A percentile compares a stretch with the other conserved stretches of the same genome.
Evolutionary conservation across 2,797 vertebrate genomes (phyloP).

Genomic region (Tenualosa thibaudeaui): DNA sequence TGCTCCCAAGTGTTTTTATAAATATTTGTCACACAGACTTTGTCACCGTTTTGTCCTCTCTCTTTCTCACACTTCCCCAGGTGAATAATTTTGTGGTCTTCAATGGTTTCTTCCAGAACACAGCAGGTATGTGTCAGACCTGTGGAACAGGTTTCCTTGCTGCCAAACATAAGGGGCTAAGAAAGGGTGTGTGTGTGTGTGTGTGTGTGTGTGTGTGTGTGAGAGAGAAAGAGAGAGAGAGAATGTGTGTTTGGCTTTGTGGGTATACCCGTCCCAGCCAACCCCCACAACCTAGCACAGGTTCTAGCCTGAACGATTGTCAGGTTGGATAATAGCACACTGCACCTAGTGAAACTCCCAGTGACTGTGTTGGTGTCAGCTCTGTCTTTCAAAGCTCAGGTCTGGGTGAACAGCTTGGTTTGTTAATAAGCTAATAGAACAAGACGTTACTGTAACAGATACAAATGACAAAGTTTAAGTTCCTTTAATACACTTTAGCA

Average conservation of each 20-base stretch:
- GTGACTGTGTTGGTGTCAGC: neutral
- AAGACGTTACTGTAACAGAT: neutral
- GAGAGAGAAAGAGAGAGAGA: no score
- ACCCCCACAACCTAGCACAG: neutral
- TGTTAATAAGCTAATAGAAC: neutral
- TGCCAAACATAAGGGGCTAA: neutral
- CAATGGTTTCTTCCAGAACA: constrained; percentile 87
- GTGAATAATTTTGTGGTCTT: constrained; percentile 97
- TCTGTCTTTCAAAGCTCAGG: neutral
- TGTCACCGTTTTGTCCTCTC: neutral
- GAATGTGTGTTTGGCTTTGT: neutral
- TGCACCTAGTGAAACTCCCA: neutral
- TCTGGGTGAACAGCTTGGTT: neutral
- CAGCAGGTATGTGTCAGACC: constrained; percentile 70
- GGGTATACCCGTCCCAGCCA: neutral
- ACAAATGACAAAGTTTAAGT: neutral
- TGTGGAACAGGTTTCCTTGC: constrained; percentile 9
- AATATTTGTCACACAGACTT: neutral
- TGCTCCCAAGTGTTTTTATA: neutral
- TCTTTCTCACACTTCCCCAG: constrained; percentile 60
- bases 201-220: neutral
- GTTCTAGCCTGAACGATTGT: neutral
- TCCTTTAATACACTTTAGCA: neutral
- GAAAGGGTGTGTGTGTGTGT: constrained; percentile 5
- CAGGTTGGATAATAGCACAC: neutral